Evolutionary conservation across 2,888 invertebrate species (phyloP).

Genomic region (Aspidiotus destructor): DNA sequence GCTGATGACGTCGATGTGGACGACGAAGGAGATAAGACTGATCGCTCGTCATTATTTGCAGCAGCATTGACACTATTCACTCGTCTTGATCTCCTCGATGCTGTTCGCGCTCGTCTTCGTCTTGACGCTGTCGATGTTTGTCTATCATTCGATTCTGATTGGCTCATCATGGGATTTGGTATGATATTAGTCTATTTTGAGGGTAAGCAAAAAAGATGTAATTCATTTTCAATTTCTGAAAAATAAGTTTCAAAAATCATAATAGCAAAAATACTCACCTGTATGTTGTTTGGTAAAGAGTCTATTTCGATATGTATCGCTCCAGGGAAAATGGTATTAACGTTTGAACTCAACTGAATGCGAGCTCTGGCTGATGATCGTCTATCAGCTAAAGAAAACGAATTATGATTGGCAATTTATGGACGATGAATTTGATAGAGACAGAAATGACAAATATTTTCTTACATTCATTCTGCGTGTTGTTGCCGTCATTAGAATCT

Average conservation of each 20-base stretch:
- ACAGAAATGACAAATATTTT: neutral
- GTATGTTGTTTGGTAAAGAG: slow-evolving; percentile 8
- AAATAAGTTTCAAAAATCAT: neutral
- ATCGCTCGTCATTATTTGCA: neutral
- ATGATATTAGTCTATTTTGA: neutral
- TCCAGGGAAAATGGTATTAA: slow-evolving; percentile 14
- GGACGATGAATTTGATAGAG: neutral
- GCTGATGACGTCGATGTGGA: slow-evolving; percentile 9
- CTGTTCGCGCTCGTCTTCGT: slow-evolving; percentile 10
- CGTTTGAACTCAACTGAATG: slow-evolving; percentile 13
- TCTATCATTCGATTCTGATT: slow-evolving; percentile 11
- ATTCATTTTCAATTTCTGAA: neutral
- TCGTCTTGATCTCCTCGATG: slow-evolving; percentile 11
- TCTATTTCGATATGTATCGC: slow-evolving; percentile 29
- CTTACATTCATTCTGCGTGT: neutral
- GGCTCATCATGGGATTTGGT: neutral
- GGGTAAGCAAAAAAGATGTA: neutral
- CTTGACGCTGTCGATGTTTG: slow-evolving; percentile 6
- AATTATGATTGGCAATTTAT: neutral
- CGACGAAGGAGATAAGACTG: slow-evolving; percentile 11
- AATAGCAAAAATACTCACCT: neutral
- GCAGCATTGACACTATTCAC: neutral
- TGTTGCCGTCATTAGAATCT: neutral
- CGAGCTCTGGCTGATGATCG: neutral
- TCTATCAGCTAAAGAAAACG: neutral